Conservation (phyloP, 2,888 invertebrate species). For the Scelioninae gen. 1 region DNA sequence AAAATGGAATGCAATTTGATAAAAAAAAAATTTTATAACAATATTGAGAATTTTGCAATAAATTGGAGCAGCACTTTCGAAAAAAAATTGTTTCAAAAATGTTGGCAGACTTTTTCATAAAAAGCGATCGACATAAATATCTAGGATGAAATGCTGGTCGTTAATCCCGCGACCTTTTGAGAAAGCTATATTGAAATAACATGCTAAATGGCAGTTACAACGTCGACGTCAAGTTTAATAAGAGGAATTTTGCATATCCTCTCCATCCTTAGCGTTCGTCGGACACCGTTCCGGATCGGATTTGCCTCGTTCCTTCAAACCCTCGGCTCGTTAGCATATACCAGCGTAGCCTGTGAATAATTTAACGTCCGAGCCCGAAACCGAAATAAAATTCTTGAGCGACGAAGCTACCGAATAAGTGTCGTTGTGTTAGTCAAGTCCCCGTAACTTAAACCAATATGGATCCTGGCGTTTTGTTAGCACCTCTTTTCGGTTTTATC, state of each 20-base stretch:
- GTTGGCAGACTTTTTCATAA: not conserved
- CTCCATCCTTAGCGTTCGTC: conserved; percentile 67
- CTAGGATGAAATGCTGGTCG: conserved; percentile 21
- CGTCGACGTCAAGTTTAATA: conserved; percentile 80
- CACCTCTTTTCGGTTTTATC: conserved; percentile 3
- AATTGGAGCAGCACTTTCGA: not conserved
- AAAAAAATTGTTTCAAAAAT: not conserved
- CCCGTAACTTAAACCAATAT: conserved; percentile 51
- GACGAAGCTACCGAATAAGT: conserved; percentile 36
- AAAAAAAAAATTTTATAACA: no score
- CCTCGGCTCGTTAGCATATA: conserved; percentile 82
- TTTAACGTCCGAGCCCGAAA: conserved; percentile 76
- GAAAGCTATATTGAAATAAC: conserved; percentile 59
- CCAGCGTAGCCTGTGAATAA: conserved; percentile 81
- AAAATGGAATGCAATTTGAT: no score
- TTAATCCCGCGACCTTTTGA: conserved; percentile 25
- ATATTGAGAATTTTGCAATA: no score
- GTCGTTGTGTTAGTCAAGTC: conserved; percentile 62
- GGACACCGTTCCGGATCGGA: conserved; percentile 65
- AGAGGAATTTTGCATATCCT: conserved; percentile 82
- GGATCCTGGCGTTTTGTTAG: conserved; percentile 28
- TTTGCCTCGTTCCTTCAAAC: conserved; percentile 72
- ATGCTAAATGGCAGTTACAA: conserved; percentile 64
- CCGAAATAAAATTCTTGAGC: conserved; percentile 75
- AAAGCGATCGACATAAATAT: conserved; percentile 33